phyloP scores from a whole-genome alignment of 2,113 vertebrate genomes.

The Dasyprocta punctata region DNA sequence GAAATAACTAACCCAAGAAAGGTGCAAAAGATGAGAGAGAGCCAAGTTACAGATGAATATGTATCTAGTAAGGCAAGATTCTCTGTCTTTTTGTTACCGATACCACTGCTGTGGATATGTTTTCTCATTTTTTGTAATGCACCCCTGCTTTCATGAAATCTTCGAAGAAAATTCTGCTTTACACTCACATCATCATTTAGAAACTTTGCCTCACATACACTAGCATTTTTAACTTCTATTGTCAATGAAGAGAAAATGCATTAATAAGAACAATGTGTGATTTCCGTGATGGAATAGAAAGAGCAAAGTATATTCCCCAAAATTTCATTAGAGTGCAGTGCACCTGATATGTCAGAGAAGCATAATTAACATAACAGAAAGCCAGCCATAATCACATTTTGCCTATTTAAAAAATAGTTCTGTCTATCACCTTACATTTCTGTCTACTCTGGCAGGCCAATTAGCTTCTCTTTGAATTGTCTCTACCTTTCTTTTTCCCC shows the following conservation, averaged over 20 bases:
- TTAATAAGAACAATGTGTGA: not conserved
- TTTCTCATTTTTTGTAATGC: constrained; percentile 1
- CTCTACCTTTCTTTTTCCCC: not conserved
- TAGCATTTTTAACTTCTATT: not conserved
- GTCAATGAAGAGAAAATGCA: not conserved
- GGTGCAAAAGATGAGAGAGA: not conserved
- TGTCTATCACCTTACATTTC: constrained; percentile 42
- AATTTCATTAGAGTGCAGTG: constrained; percentile 51
- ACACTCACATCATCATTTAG: not conserved
- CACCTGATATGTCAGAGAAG: not conserved
- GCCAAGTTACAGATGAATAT: not conserved
- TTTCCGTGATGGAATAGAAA: constrained; percentile 42
- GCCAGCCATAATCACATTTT: constrained; percentile 34
- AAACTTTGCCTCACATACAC: not conserved
- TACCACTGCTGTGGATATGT: not conserved
- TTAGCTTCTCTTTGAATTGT: constrained; percentile 32
- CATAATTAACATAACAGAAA: constrained; percentile 46
- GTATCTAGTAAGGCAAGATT: not conserved
- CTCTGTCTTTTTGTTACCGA: not conserved
- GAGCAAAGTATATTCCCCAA: not conserved
- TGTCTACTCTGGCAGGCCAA: constrained; percentile 30
- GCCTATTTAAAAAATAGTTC: constrained; percentile 22
- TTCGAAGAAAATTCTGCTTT: constrained; percentile 2
- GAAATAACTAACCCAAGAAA: not conserved
- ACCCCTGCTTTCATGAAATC: not conserved